A percentile compares a stretch with the other conserved stretches of the same genome.
Conservation (phyloP, 2,797 vertebrate species). For the Poecilia picta region DNA sequence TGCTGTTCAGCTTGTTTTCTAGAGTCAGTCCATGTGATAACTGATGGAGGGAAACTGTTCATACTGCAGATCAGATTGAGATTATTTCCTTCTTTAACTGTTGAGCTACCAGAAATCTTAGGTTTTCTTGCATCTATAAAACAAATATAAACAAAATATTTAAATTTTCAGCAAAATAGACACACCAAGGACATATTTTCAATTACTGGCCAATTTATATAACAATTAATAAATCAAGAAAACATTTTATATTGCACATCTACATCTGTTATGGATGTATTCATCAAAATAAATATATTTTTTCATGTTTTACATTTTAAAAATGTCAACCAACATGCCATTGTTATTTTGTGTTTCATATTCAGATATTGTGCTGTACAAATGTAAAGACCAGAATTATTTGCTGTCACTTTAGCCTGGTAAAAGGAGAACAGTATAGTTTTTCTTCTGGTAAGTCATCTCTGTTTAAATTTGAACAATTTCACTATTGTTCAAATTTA, state of each 20-base stretch:
- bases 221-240: too few relatives aligned
- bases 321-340: slow-evolving; percentile 16
- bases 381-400: slow-evolving; percentile 48
- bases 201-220: too few relatives aligned
- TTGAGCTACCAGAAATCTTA: neutral
- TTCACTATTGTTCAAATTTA: too few relatives aligned
- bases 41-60: slow-evolving; percentile 46
- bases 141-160: neutral
- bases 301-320: too few relatives aligned
- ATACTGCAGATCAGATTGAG: slow-evolving; percentile 56
- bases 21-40: neutral
- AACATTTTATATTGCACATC: too few relatives aligned
- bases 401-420: neutral
- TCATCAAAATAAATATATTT: neutral
- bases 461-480: neutral
- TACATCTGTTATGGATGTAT: neutral
- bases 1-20: too few relatives aligned
- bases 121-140: neutral
- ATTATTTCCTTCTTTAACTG: slow-evolving; percentile 20
- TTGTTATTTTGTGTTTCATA: neutral
- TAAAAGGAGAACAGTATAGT: too few relatives aligned
- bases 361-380: slow-evolving; percentile 38
- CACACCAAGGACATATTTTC: neutral
- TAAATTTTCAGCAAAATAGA: neutral
- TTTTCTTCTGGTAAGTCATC: too few relatives aligned